Evolutionary conservation across 1,140 invertebrate genomes (phyloP), one percentile per base, ranked within the genome.

Genomic region (Parapsyche elsis): DNA sequence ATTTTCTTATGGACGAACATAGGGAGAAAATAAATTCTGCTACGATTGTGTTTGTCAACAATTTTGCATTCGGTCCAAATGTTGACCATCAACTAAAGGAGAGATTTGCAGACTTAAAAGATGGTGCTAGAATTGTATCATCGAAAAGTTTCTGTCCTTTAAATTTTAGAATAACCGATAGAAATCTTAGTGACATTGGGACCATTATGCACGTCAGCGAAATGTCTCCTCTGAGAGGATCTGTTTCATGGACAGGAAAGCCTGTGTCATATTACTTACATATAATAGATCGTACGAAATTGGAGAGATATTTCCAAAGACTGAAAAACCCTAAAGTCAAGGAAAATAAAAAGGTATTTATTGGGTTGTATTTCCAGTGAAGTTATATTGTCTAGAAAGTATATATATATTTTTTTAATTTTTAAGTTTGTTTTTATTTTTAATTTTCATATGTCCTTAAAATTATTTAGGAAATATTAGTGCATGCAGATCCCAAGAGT

Each of bases 191-290:
- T 92, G 98, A 99, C 90, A 99, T 99, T 86, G 98, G 97, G 76
- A 98, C 97, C 53, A 99, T 99, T 85, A 98, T 99, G 96, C 96
- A 98, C 86, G 97, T 99, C 9, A 95, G 95, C 64, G 97, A 98
- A 89, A 95, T 99, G 92, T 94, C 96, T 80, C 97, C 98, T 7
- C 88, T 98, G 71, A 94, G 94, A 85, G 97, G 97, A 83, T 98
- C 96, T 5, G 98, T 99, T 46, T 99, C 97, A 5, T 99, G 98
- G 98, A 99, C 98, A 80, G 96, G 96, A 76, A 98, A 98, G 88
- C 96, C 97, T 64, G 97, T 99, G 82, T 97, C 96, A 71, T 99
- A 99, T 91, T 99, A 97, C 92, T 91, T 99, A 82, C 98, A 99
- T 89, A 94, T 96, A 84, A 99, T 99, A 85, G 98, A 99, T 91